Percentiles rank a stretch among this genome's conserved stretches.
phyloP scores from a whole-genome alignment of 2,888 invertebrate genomes.

The Dasypogon diadema region DNA sequence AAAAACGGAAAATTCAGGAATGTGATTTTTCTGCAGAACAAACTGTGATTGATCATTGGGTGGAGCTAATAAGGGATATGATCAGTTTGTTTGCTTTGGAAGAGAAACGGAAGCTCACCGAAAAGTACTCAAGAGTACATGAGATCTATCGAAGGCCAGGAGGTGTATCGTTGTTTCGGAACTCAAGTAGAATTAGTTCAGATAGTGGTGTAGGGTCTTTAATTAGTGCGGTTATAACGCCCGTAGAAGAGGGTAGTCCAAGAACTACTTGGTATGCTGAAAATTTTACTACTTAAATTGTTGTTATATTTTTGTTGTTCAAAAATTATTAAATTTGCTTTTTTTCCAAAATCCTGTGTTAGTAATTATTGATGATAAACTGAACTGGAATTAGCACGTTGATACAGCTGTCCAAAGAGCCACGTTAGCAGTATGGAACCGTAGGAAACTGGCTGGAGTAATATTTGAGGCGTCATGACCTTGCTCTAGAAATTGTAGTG shows the following conservation, averaged over 20 bases:
- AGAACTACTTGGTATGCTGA: conserved; percentile 66
- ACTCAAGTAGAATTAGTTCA: conserved; percentile 66
- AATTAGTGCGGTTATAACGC: conserved; percentile 64
- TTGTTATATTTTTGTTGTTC: not conserved
- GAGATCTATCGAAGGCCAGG: conserved; percentile 63
- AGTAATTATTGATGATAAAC: too few relatives aligned
- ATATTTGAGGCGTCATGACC: too few relatives aligned
- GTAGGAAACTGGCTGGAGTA: too few relatives aligned
- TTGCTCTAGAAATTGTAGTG: too few relatives aligned
- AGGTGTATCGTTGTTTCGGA: conserved; percentile 64
- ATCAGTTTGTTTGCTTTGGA: conserved; percentile 63
- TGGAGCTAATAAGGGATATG: conserved; percentile 66
- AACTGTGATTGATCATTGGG: conserved; percentile 62
- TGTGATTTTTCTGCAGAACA: conserved; percentile 65
- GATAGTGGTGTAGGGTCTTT: conserved; percentile 66
- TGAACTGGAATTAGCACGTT: too few relatives aligned
- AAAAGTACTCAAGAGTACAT: conserved; percentile 61
- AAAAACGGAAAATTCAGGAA: conserved; percentile 66
- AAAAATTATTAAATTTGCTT: not conserved
- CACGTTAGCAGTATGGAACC: too few relatives aligned
- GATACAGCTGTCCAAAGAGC: too few relatives aligned
- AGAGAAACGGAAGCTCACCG: conserved; percentile 64
- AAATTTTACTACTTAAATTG: conserved; percentile 25
- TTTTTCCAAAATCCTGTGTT: not conserved
- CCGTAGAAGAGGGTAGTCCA: conserved; percentile 58